A percentile compares a stretch with the other conserved stretches of the same genome.
Conservation (phyloP, 2,113 vertebrate species). For the Ginglymostoma cirratum region DNA sequence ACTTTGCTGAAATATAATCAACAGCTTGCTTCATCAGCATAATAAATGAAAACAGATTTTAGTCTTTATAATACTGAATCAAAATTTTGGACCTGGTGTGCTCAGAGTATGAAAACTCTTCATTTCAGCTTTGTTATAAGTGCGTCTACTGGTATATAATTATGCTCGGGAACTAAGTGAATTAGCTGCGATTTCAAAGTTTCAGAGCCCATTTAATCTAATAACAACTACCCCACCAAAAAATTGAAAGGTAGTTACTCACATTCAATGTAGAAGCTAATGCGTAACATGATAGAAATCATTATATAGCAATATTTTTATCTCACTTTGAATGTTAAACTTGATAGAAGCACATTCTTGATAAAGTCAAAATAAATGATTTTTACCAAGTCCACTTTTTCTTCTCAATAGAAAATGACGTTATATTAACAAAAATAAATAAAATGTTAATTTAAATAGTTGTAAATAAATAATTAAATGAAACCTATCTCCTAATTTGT, state of each 20-base stretch:
- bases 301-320: neutral
- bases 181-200: neutral
- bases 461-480: too few relatives aligned
- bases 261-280: neutral
- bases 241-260: neutral
- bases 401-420: neutral
- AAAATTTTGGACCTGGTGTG: neutral
- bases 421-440: neutral
- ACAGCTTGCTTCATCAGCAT: neutral
- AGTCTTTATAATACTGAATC: neutral
- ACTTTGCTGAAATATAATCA: conserved; percentile 24
- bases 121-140: conserved; percentile 5
- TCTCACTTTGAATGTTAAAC: neutral
- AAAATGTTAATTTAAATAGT: too few relatives aligned
- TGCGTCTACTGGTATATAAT: neutral
- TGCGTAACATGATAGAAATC: neutral
- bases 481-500: neutral
- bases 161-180: neutral
- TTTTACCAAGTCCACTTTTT: neutral
- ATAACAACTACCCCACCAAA: neutral
- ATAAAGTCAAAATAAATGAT: neutral
- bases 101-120: neutral
- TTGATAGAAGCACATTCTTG: neutral
- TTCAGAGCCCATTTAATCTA: neutral
- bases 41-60: neutral